phyloP scores from a whole-genome alignment of 2,888 invertebrate species.

The Spisula subtruncata region DNA sequence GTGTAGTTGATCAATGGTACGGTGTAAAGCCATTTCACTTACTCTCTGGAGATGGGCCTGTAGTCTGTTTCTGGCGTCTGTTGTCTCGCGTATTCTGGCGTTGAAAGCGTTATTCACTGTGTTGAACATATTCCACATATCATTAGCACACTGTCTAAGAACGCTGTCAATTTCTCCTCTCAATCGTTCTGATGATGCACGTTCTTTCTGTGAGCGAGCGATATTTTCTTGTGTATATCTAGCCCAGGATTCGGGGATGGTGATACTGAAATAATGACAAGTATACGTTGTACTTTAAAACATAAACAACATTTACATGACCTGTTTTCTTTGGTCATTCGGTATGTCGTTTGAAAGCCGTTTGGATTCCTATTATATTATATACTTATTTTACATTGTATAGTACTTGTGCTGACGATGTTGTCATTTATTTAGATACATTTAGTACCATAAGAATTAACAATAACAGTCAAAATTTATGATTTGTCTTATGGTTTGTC shows the following conservation, averaged over 20 bases:
- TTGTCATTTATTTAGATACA: no score
- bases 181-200: constrained; percentile 86
- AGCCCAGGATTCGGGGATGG: constrained; percentile 89
- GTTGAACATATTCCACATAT: constrained; percentile 88
- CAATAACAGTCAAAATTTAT: no score
- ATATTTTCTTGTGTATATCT: constrained; percentile 88
- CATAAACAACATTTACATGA: no score
- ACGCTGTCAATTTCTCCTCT: constrained; percentile 87
- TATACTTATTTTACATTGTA: no score
- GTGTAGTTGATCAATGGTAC: no score
- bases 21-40: constrained; percentile 50
- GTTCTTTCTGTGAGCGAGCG: constrained; percentile 86
- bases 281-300: no score
- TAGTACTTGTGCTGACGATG: no score
- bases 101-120: constrained; percentile 87
- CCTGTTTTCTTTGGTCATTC: no score
- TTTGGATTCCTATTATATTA: no score
- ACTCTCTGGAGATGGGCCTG: constrained; percentile 87
- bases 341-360: no score
- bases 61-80: constrained; percentile 87
- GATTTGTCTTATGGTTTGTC: no score
- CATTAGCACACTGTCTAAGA: constrained; percentile 86
- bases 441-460: no score
- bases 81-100: constrained; percentile 86
- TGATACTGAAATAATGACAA: constrained; percentile 89